Evolutionary conservation across 2,797 vertebrate genomes (phyloP).

Genomic region (Macropodus opercularis): DNA sequence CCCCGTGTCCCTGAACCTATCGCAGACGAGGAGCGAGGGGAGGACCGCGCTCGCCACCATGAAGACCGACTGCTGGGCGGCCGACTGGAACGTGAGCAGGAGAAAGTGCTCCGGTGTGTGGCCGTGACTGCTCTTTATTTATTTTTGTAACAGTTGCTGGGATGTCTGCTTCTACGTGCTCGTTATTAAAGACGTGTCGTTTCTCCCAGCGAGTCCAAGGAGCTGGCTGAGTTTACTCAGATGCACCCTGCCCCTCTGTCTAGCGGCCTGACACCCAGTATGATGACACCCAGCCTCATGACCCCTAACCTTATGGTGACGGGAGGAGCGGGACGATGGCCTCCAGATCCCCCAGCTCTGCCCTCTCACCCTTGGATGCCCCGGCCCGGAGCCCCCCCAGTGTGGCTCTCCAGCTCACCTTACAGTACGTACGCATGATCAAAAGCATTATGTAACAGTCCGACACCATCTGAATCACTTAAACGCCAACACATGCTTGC

Average conservation of each 20-base stretch:
- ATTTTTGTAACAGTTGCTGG: no score
- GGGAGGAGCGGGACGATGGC: constrained; percentile 92
- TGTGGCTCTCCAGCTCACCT: constrained; percentile 93
- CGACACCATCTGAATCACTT: constrained; percentile 3
- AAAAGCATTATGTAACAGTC: background rate
- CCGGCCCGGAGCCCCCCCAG: constrained; percentile 88
- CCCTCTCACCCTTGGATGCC: constrained; percentile 93
- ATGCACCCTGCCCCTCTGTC: constrained; percentile 88
- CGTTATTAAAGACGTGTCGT: background rate
- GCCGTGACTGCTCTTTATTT: background rate
- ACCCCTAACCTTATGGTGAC: constrained; percentile 90
- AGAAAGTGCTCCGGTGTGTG: constrained; percentile 92
- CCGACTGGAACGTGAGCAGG: constrained; percentile 92
- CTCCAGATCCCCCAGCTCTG: constrained; percentile 90
- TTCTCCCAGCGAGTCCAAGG: constrained; percentile 90
- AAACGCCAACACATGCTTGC: constrained; percentile 1
- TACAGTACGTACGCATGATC: constrained; percentile 82
- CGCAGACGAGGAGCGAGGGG: constrained; percentile 87
- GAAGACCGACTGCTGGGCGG: constrained; percentile 88
- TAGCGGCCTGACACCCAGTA: constrained; percentile 85
- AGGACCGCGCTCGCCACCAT: constrained; percentile 86
- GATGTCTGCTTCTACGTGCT: background rate
- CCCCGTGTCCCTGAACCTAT: constrained; percentile 5
- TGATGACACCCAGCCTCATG: constrained; percentile 80
- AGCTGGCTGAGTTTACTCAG: constrained; percentile 90